Evolutionary conservation across 2,113 vertebrate species (phyloP), one percentile per base, ranked within the genome.

Genomic region (Pandion haliaetus): DNA sequence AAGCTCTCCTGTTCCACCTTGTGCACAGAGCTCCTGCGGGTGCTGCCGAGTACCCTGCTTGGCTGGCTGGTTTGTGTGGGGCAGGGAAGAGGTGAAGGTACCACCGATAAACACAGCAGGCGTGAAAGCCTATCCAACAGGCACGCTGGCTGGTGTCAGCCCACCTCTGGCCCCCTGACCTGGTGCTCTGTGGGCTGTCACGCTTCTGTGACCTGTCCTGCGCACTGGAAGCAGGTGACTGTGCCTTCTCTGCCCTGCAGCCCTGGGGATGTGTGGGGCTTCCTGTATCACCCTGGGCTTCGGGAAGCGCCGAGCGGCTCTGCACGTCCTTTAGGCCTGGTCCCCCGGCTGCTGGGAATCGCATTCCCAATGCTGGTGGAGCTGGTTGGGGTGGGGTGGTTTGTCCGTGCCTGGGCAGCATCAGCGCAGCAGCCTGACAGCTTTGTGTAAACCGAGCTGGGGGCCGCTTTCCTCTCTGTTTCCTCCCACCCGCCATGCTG

Each of bases 361-460:
- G 0, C 0, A 4, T 92, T 95, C 52, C 72, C 14, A 4, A 52
- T 55, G 73, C 69, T 82, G 94, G 79, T 83, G 88, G 87, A 88
- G 91, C 86, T 54, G 38, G 55, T 83, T 36, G 40, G 50, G 38
- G 36, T 69, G 77, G 45, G 55, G 12, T 90, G 90, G 52, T 83
- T 96, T 88, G 71, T 72, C 95, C 8, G 0, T 97, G 83, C 87
- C 96, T 97, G 93, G 97, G 93, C 85, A 97, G 78, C 58, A 18
- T 98, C 96, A 86, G 45, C 11, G 8, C 85, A 26, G 92, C 84
- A 86, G 85, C 76, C 49, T 96, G 96, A 96, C 90, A 95, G 61
- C 58, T 76, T 94, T 24, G 11, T 95, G 84, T 97, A 96, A 96
- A 97, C 87, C 2, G 28, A 90, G 65, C 92, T 62, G 85, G 42